Base-by-base conservation (phyloP, 1,140 invertebrate genomes). In the Meloidogyne exigua region DNA sequence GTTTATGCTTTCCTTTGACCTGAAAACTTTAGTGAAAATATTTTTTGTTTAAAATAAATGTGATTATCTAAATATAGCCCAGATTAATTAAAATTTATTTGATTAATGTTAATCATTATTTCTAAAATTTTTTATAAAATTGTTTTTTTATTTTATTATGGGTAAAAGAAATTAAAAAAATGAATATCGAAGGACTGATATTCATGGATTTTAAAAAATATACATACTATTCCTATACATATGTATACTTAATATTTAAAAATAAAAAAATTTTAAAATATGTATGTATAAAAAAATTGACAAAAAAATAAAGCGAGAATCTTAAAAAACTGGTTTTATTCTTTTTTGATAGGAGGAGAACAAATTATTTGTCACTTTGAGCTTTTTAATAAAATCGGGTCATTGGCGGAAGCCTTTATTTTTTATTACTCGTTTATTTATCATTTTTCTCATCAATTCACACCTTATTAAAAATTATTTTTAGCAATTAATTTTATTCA, bases 1-100 rank as follows among this genome's bases (percentile, higher is more conserved):
- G 81, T 62, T 62, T 82, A 36, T 82, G 81, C 39, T 82, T 83
- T 73, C 81, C 82, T 21, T 44, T 82, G 36, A 74, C 79, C 2
- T 82, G 57, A 73, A 42, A 32, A 3, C 23, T 21, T 39, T 42
- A 68, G 49, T n/a, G 49, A 57, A 57, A 57, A 57, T n/a, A 57
- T 18, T n/a, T 57, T 57, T 57, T 18, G 18, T 57, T 57, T 57
- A 4, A n/a, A 57, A 57, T 57, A 7, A n/a, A 0, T 7, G 13
- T 57, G n/a, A n/a, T 57, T n/a, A 7, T n/a, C 4, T 57, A 57
- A 57, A 57, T 18, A 18, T 49, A 49, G 15, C 15, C 15, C 13
- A 49, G 44, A 49, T 49, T 49, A 10, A 44, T 44, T 13, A 49
- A 49, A 18, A 49, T 18, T 39, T 9, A 49, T 49, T 49, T 49